Base-by-base conservation (phyloP, 35 echinoderm and acorn worm genomes). In the Stichopus chloronotus region DNA sequence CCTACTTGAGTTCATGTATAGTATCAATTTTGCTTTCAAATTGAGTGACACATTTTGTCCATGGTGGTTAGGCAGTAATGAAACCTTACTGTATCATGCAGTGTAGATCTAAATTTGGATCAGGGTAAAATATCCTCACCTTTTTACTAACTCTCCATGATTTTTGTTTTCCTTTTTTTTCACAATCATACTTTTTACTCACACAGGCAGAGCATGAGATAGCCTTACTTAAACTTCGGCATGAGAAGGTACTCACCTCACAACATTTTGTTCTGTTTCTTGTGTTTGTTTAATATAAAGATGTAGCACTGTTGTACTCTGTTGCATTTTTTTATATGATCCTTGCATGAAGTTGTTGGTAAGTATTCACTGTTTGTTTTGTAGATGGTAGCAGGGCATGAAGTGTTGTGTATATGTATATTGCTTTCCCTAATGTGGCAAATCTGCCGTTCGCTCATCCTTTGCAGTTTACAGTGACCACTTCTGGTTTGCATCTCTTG, bases 171-270 rank as follows among this genome's bases (percentile, higher is more conserved):
- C 7, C 16, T n/a, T 74, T 20, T n/a, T 74, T 74, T 65, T 65
- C 30, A 43, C 30, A 65, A 65, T 14, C 61, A 20, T 19, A 19
- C 13, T 74, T 83, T 94, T 84, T 83, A 82, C 93, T 84, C 92
- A 94, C 93, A 94, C 93, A 96, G 95, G 93, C 92, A 76, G 97
- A 99, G 94, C 93, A 95, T 96, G 97, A 99, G 84, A 90, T 99
- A 95, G 97, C 97, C 82, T 92, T 90, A 92, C 86, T 99, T 80
- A 94, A 90, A 88, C 85, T 92, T 14, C 95, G 94, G 88, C 95
- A 99, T 95, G 95, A 96, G 82, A 96, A 99, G 97, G 97, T 99
- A 99, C 68, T 88, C 65, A 74, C 72, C 58, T 74, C 63, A 78
- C 88, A 6, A 63, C 80, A 14, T 57, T 55, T 57, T 55, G 17